phyloP scores from a whole-genome alignment of 2,888 invertebrate genomes.

The Charanyca ferruginea region DNA sequence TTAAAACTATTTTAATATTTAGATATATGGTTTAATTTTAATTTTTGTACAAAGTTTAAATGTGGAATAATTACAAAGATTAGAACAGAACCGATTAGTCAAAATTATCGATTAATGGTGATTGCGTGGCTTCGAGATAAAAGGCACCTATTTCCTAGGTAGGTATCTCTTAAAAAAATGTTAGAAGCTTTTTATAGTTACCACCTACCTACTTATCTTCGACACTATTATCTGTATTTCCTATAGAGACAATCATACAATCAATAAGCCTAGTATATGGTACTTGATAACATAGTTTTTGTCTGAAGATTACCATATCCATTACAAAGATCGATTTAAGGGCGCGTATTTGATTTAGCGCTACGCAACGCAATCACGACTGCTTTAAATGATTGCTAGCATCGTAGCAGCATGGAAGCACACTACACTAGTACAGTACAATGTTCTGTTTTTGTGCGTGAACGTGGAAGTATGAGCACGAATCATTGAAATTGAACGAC shows the following conservation, averaged over 20 bases:
- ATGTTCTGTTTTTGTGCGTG: no score
- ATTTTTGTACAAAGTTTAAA: neutral
- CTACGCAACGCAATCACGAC: no score
- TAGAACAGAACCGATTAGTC: neutral
- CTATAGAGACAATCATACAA: neutral
- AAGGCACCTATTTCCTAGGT: neutral
- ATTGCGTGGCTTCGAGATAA: neutral
- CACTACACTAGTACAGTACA: no score
- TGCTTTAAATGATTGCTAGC: no score
- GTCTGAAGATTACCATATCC: neutral
- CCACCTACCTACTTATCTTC: neutral
- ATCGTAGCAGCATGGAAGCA: no score
- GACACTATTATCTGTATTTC: neutral
- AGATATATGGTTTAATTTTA: neutral
- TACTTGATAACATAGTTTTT: neutral
- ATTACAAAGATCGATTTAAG: conserved; percentile 10
- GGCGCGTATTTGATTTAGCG: no score
- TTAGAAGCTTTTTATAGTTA: neutral
- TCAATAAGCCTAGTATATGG: neutral
- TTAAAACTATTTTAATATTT: no score
- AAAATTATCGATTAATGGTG: neutral
- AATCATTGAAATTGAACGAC: no score
- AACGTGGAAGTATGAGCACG: no score
- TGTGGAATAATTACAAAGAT: neutral
- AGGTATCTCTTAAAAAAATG: neutral